Evolutionary conservation across 2,113 vertebrate species (phyloP), one percentile per base, ranked within the genome.

Genomic region (Pseudorasbora parva): DNA sequence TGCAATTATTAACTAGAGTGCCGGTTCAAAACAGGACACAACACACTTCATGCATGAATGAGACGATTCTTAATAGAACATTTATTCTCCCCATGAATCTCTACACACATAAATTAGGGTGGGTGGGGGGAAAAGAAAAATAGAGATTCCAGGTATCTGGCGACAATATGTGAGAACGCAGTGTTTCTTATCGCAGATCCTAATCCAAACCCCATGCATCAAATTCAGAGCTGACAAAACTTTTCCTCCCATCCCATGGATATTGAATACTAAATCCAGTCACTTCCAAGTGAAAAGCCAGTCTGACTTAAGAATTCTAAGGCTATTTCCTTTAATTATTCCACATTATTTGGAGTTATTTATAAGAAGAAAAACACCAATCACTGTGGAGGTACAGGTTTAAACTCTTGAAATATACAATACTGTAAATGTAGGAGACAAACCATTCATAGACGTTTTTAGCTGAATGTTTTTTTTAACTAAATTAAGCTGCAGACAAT

Each of bases 341-440:
- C 74, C 30, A 57, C 27, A 27, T 47, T 43, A 12, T 30, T 73
- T 75, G 5, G 6, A 17, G 10, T 64, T 14, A 37, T 23, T 21
- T 49, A 45, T 19, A 17, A 19, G 49, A 54, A 54, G 1, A 47
- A 3, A 37, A 47, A 8, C 4, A 8, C 71, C 1, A 30, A 21
- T 8, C 51, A 54, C n/a, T 12, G 71, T 54, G 60, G 54, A 81
- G 7, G 37, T 37, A 81, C 49, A 62, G 25, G 12, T 27, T 21
- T 80, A 62, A 66, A 25, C 19, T 49, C 37, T 59, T 30, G 8
- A 76, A 68, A 82, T 62, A 62, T 57, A 62, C 25, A 76, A 77
- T 33, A 23, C 37, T 41, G 23, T 27, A 47, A 54, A 75, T 6
- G 33, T 17, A 25, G 1, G 19, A 59, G 51, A 71, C 37, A 19